Evolutionary conservation across 37 sponge, comb jelly and placozoan genomes (phyloP).

Genomic region (Cliona cf. orientalis): DNA sequence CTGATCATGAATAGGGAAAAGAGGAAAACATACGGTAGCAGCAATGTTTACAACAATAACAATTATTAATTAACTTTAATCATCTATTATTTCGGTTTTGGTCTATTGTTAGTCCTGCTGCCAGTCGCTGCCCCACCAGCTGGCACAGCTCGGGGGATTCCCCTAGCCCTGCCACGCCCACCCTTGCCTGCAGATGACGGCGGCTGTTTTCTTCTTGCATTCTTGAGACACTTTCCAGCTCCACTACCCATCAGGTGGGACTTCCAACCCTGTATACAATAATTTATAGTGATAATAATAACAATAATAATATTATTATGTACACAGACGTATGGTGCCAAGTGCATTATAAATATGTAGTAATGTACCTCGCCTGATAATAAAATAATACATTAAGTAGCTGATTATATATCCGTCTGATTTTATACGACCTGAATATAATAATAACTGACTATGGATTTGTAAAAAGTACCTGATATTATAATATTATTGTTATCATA

Average conservation of each 20-base stretch:
- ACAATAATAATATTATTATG: background rate
- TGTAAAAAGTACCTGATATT: background rate
- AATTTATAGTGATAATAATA: background rate
- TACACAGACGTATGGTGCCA: no score
- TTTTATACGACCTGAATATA: no score
- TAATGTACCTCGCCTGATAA: no score
- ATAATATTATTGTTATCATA: background rate
- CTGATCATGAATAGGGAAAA: no score
- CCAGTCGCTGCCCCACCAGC: no score
- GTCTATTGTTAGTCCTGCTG: no score
- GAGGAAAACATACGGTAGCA: no score
- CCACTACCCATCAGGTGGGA: background rate
- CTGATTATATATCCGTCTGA: no score
- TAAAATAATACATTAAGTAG: no score
- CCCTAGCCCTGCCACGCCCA: background rate
- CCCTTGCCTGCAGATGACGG: background rate
- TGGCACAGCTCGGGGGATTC: background rate
- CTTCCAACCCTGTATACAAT: background rate
- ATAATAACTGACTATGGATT: no score
- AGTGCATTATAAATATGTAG: no score
- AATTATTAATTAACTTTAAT: background rate
- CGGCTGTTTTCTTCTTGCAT: background rate
- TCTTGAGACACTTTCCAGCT: background rate
- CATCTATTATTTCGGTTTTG: background rate
- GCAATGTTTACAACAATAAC: no score